Evolutionary conservation across 2,888 invertebrate species (phyloP), one percentile per base, ranked within the genome.

Genomic region (Nemotelus nigrinus): DNA sequence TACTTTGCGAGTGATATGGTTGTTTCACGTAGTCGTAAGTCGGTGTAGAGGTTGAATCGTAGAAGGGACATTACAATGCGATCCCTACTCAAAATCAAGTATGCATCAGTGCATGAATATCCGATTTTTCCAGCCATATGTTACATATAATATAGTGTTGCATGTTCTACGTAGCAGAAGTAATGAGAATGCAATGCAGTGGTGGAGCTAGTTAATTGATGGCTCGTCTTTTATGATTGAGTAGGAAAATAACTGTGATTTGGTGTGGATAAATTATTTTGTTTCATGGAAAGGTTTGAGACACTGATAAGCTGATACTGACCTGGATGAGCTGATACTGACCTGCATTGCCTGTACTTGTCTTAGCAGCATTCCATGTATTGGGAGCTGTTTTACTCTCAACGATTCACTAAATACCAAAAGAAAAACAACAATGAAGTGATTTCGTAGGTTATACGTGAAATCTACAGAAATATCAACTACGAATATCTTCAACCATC

Each of bases 41-140:
- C 8, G 45, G 10, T 55, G 5, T 7, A 8, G 5, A 70, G 47
- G 55, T 7, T 44, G 47, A 45, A 45, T n/a, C 7, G 5, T 8
- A 47, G 63, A 63, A 48, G 71, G 58, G 71, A 44, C 45, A 48
- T 3, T 48, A 50, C 7, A 48, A 67, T 67, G 39, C 55, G 6
- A 58, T 45, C 71, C 71, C 74, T 74, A 70, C 10, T 55, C 48
- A 48, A 25, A 74, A 74, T 60, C 63, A 48, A 41, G 63, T 60
- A 74, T 74, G 74, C 74, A 74, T 74, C 74, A 60, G 74, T 74
- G 74, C 74, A 74, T 74, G 74, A 74, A 74, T 74, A 74, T 74
- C 63, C 74, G 60, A 60, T 72, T 74, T 72, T 74, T 60, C 63
- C 60, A 7, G 10, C 74, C 74, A 74, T 74, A 74, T 74, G 74